Base-by-base conservation (phyloP, 2,888 invertebrate genomes). In the Griposia aprilina region DNA sequence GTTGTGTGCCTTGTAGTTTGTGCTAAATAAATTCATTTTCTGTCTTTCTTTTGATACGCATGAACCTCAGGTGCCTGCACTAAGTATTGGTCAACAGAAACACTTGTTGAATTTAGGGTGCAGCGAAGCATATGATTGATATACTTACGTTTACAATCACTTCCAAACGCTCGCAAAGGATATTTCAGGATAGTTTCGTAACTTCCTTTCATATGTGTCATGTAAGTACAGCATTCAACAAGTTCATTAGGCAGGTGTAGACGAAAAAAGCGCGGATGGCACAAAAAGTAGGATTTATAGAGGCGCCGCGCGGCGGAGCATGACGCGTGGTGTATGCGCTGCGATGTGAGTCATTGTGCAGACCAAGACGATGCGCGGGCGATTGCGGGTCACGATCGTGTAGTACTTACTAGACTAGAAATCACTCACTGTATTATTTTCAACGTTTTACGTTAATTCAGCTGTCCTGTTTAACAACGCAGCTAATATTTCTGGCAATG, bases 231-330 rank as follows among this genome's bases (percentile, higher is more conserved):
- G 55, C 65, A 62, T 77, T 78, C 78, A 82, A 87, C 80, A 83
- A 78, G 77, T 83, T 80, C 78, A 87, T 81, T 78, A 81, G 48
- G 30, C 82, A 87, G 84, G 74, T 76, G 68, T 67, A 55, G 45
- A 68, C 20, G 30, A 74, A 87, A 84, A 87, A 87, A 81, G n/a
- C 23, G 63, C 23, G 36, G 60, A 52, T 66, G 45, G 76, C 76
- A 81, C 79, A 88, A 81, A 83, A 85, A 83, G 69, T 78, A 41
- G 50, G 30, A 76, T 81, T 74, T 66, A 65, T 59, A 26, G 80
- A 87, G 87, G 81, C 78, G 78, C 78, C 69, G 84, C 66, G 84
- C 86, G 59, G 77, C 81, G 77, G 80, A 89, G 75, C 89, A 73
- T 75, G 82, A 76, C 69, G 62, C 23, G 74, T 63, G 70, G 57